phyloP scores from a whole-genome alignment of 2,797 vertebrate species.

The Orientallactaga sibirica region DNA sequence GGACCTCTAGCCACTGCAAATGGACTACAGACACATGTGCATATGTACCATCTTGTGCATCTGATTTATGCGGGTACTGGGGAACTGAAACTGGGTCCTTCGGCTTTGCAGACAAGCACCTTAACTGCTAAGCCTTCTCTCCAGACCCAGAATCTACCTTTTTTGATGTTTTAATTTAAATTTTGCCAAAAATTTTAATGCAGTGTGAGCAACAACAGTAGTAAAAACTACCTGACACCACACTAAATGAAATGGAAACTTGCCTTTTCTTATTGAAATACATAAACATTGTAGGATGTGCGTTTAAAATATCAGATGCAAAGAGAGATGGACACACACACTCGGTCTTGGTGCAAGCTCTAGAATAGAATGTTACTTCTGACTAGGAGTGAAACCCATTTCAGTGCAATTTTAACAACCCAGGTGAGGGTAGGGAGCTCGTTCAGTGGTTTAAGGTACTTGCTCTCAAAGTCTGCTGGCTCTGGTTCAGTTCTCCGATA shows the following conservation, averaged over 20 bases:
- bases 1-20: too few relatives aligned
- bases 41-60: too few relatives aligned
- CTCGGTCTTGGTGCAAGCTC: neutral
- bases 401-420: neutral
- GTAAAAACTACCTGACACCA: neutral
- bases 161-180: too few relatives aligned
- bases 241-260: neutral
- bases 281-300: neutral
- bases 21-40: too few relatives aligned
- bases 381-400: neutral
- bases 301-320: neutral
- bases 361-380: neutral
- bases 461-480: too few relatives aligned
- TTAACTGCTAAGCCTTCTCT: too few relatives aligned
- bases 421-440: too few relatives aligned
- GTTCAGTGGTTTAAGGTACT: too few relatives aligned
- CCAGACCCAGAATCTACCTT: neutral
- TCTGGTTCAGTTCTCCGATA: too few relatives aligned
- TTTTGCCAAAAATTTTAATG: neutral
- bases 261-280: constrained; percentile 10
- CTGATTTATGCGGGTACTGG: too few relatives aligned
- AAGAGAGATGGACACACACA: neutral
- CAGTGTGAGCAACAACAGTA: neutral
- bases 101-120: too few relatives aligned
- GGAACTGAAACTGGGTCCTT: too few relatives aligned